Evolutionary conservation across 2,888 invertebrate species (phyloP).

Genomic region (Thysanoteuthis rhombus): DNA sequence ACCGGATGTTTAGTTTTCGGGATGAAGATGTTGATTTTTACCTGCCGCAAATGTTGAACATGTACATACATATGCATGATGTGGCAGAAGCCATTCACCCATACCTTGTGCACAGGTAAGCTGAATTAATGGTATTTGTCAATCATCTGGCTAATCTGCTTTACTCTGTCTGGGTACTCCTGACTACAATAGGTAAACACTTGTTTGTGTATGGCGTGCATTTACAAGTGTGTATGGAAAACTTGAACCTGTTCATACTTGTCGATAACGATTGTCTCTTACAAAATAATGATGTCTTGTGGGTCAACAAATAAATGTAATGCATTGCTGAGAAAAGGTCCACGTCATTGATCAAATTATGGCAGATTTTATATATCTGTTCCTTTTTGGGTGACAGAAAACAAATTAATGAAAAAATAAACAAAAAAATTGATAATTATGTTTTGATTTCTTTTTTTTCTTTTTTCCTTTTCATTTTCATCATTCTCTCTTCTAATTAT

Average conservation of each 20-base stretch:
- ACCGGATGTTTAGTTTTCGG: constrained; percentile 95
- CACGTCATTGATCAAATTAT: too few relatives aligned
- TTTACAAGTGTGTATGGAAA: background rate
- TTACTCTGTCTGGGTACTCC: background rate
- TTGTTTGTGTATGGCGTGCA: background rate
- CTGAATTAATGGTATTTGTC: constrained; percentile 35
- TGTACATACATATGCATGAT: constrained; percentile 98
- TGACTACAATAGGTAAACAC: background rate
- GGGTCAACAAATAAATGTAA: too few relatives aligned
- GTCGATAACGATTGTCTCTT: too few relatives aligned
- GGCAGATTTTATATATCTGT: too few relatives aligned
- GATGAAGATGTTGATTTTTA: constrained; percentile 95
- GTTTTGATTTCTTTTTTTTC: too few relatives aligned
- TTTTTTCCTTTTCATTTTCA: background rate
- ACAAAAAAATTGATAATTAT: background rate
- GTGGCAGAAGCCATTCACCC: constrained; percentile 92
- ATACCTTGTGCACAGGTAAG: constrained; percentile 82
- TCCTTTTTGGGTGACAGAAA: too few relatives aligned
- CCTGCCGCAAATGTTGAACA: constrained; percentile 95
- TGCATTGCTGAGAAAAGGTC: too few relatives aligned
- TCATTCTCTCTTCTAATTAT: background rate
- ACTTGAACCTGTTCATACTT: background rate
- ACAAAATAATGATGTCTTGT: too few relatives aligned
- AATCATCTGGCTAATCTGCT: background rate
- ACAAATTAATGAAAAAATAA: background rate